These are phyloP conservation scores for Hydrolagus colliei DNA, from an alignment of 2,797 vertebrate genomes.

Conservation along the genomic window DNA sequence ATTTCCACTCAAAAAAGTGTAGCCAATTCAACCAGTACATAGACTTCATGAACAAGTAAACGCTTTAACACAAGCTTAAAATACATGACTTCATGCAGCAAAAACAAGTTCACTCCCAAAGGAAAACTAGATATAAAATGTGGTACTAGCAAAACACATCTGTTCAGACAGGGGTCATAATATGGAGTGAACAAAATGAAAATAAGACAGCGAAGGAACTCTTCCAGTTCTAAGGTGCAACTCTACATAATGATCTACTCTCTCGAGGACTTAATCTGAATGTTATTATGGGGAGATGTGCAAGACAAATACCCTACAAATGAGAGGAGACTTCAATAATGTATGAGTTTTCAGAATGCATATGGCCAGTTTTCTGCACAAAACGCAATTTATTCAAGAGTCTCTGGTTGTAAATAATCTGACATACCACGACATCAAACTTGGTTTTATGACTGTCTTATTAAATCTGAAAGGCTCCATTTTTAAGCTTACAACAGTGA, in stretches of 20 bases:
- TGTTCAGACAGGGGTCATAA: neutral
- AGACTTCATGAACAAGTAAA: no score
- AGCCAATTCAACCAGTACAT: no score
- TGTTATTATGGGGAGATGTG: neutral
- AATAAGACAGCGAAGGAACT: neutral
- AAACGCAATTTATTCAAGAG: neutral
- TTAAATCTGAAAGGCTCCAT: neutral
- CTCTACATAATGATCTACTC: neutral
- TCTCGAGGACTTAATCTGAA: neutral
- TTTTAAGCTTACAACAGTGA: neutral
- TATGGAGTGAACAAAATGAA: neutral
- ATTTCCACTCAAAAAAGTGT: no score
- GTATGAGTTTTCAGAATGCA: neutral
- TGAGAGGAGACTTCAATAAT: neutral
- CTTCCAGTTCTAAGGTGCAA: neutral
- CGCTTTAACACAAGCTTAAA: no score
- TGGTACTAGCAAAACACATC: neutral
- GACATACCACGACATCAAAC: no score
- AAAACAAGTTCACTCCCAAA: constrained; percentile 3
- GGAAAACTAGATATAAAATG: neutral
- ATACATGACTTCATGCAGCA: neutral
- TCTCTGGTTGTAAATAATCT: neutral
- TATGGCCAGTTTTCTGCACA: neutral
- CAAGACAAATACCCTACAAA: neutral
- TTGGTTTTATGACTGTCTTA: neutral